These are phyloP conservation scores for Lampropteryx suffumata DNA, from an alignment of 2,888 invertebrate species.

Conservation along the genomic window DNA sequence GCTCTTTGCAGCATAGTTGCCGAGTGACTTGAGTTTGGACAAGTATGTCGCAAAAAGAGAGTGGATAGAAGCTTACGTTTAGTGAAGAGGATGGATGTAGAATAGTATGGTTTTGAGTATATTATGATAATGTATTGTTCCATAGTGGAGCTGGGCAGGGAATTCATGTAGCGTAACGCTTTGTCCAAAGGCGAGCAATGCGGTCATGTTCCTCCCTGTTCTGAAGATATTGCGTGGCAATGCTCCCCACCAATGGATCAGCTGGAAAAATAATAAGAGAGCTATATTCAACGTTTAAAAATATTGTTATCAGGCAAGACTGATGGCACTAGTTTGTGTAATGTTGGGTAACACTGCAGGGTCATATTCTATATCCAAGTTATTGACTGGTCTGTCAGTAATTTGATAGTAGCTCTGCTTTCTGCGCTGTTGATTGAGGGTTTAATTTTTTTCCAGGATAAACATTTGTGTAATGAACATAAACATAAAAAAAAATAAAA, in stretches of 20 bases:
- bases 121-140: conserved; percentile 58
- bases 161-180: conserved; percentile 97
- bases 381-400: too few species aligned
- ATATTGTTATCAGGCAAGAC: too few species aligned
- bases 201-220: conserved; percentile 99
- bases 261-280: conserved; percentile 80
- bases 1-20: conserved; percentile 39
- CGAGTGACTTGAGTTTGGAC: conserved; percentile 22
- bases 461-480: too few species aligned
- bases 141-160: conserved; percentile 51
- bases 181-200: conserved; percentile 99
- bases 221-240: conserved; percentile 98
- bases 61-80: conserved; percentile 57
- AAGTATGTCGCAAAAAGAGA: conserved; percentile 44
- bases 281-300: too few species aligned
- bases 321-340: too few species aligned
- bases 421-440: too few species aligned
- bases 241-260: conserved; percentile 98
- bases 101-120: conserved; percentile 70
- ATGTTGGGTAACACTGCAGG: too few species aligned
- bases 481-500: too few species aligned
- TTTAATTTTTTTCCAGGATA: too few species aligned
- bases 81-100: conserved; percentile 71
- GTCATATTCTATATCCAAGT: too few species aligned
- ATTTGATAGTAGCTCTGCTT: too few species aligned